Evolutionary conservation across 2,888 invertebrate genomes (phyloP), one percentile per base, ranked within the genome.

Genomic region (Latrodectus elegans): DNA sequence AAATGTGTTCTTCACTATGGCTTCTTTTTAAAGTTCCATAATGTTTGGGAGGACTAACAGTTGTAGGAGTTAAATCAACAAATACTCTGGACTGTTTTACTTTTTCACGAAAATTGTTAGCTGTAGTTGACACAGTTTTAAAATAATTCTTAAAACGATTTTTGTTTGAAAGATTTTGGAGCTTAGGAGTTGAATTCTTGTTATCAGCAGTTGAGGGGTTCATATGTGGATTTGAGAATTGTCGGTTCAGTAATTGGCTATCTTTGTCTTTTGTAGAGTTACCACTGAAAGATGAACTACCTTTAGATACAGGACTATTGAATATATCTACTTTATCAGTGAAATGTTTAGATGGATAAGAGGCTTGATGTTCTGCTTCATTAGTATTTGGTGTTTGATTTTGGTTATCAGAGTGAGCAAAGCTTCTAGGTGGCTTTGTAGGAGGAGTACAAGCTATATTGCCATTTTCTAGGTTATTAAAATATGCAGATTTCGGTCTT

Each of bases 1-100:
- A 90, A 64, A 90, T 89, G 52, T 90, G 90, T 15, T 90, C 90
- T 64, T 89, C 89, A 73, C 90, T 90, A 17, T 78, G 55, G 52
- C 88, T 87, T 79, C 89, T 84, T 38, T 86, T 89, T 38, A 89
- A 73, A 12, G 89, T 89, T 17, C 80, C 80, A 75, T 87, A 89
- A 38, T 86, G 78, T 73, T 89, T 89, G 4, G 82, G 83, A 1
- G 89, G 86, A 86, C 83, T 79, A n/a, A 84, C 79, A 11, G 85
- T 86, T 14, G 86, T 79, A 6, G 89, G 86, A 0, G 88, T 89
- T 55, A 89, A 82, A 84, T 89, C 89, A 14, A 87, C 86, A 79
- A 86, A 87, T 55, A 87, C 64, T 15, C 74, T 87, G 9, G 79
- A 60, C 26, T 78, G 82, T 49, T 86, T 83, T 6, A 79, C 75